Evolutionary conservation across 2,888 invertebrate genomes (phyloP).

Genomic region (Tiliacea citrago): DNA sequence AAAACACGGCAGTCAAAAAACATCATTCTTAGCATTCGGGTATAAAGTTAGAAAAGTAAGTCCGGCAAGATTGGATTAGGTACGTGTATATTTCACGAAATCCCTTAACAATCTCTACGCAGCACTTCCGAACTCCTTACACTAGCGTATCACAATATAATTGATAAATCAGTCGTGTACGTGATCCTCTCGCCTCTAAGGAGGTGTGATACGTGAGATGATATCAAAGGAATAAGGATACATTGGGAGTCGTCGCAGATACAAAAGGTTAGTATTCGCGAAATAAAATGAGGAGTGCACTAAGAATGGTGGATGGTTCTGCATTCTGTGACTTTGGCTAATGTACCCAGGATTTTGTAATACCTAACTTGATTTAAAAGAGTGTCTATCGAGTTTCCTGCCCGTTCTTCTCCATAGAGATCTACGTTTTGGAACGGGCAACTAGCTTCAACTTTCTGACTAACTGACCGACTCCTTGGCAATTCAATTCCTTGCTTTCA

Average conservation of each 20-base stretch:
- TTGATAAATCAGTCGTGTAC: constrained; percentile 48
- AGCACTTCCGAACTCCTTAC: background rate
- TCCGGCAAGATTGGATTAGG: background rate
- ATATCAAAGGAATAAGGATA: constrained; percentile 25
- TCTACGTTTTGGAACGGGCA: background rate
- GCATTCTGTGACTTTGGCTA: background rate
- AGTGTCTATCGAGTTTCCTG: background rate
- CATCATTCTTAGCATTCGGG: background rate
- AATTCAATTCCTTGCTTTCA: background rate
- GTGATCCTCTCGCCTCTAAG: constrained; percentile 21
- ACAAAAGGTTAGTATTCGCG: background rate
- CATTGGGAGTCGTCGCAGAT: background rate
- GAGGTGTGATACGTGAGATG: constrained; percentile 33
- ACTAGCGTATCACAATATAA: constrained; percentile 23
- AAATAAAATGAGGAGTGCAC: background rate
- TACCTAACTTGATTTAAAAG: background rate
- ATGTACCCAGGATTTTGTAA: background rate
- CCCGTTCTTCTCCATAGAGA: background rate
- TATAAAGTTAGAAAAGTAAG: background rate
- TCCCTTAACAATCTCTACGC: constrained; percentile 38
- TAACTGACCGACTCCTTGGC: background rate
- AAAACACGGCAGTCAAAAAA: background rate
- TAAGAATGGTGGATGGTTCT: background rate
- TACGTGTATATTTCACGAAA: constrained; percentile 23
- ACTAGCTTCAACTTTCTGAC: background rate